Percentiles rank a stretch among this genome's conserved stretches.
Conservation (phyloP, 2,797 vertebrate species). For the Malacoraja senta region DNA sequence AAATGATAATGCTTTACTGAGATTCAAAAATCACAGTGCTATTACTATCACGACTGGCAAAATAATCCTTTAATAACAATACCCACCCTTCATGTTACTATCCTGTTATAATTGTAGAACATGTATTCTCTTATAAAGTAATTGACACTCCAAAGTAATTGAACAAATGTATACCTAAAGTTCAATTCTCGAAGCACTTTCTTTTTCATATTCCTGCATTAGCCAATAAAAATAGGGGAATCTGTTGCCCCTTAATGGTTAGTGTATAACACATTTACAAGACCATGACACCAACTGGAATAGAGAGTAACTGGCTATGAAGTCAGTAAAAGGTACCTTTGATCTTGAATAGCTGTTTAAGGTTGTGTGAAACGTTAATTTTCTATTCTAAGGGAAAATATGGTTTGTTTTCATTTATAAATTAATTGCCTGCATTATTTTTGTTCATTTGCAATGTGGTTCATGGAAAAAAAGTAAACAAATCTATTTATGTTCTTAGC, state of each 20-base stretch:
- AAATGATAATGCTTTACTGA: neutral
- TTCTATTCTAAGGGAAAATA: neutral
- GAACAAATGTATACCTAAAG: constrained; percentile 5
- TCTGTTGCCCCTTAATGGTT: neutral
- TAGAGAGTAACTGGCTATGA: neutral
- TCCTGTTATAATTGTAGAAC: neutral
- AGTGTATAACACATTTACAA: neutral
- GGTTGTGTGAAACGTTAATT: neutral
- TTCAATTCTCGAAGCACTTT: neutral
- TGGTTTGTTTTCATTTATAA: neutral
- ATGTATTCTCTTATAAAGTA: neutral
- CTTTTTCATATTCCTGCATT: neutral
- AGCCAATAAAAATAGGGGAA: neutral
- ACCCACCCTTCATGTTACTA: neutral
- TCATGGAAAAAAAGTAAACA: neutral
- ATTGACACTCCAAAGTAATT: neutral
- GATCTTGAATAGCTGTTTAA: neutral
- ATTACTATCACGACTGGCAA: neutral
- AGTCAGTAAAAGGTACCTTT: neutral
- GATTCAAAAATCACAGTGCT: neutral
- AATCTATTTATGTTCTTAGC: neutral
- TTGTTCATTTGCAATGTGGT: neutral
- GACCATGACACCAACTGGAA: neutral
- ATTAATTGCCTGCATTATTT: neutral
- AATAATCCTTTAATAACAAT: neutral